These are phyloP conservation scores for Alloplasta piceator DNA, from an alignment of 2,888 invertebrate species.

Conservation along the genomic window DNA sequence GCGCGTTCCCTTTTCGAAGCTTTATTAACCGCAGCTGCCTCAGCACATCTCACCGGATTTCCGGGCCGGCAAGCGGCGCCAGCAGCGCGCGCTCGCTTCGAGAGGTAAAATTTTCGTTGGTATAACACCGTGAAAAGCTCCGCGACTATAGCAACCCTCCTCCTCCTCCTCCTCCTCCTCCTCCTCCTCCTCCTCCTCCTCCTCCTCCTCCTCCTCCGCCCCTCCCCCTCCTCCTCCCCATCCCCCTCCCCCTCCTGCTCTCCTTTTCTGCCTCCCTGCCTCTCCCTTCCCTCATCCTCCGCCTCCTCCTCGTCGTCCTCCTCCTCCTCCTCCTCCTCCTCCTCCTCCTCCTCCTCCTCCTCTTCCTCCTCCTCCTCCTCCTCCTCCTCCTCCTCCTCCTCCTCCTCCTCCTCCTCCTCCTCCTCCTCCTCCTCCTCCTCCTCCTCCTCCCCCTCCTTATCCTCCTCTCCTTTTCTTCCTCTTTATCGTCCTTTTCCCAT, in stretches of 20 bases:
- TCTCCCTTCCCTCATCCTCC: slow-evolving; percentile 35
- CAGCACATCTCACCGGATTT: slow-evolving; percentile 68
- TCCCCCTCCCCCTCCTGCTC: slow-evolving; percentile 74
- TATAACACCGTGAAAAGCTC: slow-evolving; percentile 61
- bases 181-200: slow-evolving; percentile 7
- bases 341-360: slow-evolving; percentile 38
- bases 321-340: slow-evolving; percentile 68
- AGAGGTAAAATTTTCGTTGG: slow-evolving; percentile 64
- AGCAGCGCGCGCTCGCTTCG: slow-evolving; percentile 57
- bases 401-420: slow-evolving; percentile 35
- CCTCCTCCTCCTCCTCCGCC: neutral
- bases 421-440: slow-evolving; percentile 8
- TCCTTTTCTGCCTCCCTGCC: slow-evolving; percentile 49
- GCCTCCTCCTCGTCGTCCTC: slow-evolving; percentile 21
- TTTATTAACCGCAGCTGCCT: slow-evolving; percentile 69
- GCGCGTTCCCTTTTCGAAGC: slow-evolving; percentile 63
- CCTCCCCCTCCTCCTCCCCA: neutral
- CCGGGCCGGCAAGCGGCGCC: slow-evolving; percentile 65
- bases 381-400: slow-evolving; percentile 55
- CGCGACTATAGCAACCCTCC: slow-evolving; percentile 60
- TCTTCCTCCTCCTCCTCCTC: slow-evolving; percentile 50
- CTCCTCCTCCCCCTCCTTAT: slow-evolving; percentile 35
- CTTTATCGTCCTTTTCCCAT: neutral
- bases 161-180: slow-evolving; percentile 25
- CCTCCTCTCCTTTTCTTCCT: neutral